Base-by-base conservation (phyloP, 2,113 vertebrate species). In the Prietella phreatophila region DNA sequence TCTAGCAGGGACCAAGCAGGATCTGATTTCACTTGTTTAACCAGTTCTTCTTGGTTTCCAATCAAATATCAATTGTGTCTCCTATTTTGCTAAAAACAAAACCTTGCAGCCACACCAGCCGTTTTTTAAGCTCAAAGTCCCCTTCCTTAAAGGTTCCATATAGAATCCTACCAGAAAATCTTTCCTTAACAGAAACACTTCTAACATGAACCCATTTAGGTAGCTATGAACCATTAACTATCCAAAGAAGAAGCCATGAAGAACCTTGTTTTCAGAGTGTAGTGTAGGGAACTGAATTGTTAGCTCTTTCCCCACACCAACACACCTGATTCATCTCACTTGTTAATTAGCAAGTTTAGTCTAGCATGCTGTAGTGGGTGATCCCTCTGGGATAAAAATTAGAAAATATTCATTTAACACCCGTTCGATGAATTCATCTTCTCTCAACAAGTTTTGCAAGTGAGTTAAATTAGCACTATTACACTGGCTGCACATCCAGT, bases 361-460 rank as follows among this genome's bases (percentile, higher is more conserved):
- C 78, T 87, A 79, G 33, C 63, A 58, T 71, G 73, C 5, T 63
- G 71, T 56, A 85, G 73, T 50, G 27, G 55, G 27, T 53, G 20
- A 47, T 50, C 9, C 73, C 56, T 36, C 55, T 25, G 55, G 84
- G 55, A 75, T 56, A 22, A 36, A 33, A 63, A 36, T 63, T 71
- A 82, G 30, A 82, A 80, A 58, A 50, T 33, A 71, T 86, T 85
- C 53, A 47, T 78, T 81, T 81, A 86, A 81, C 85, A 56, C 76
- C 42, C 25, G 9, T 0, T 86, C 76, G n/a, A 86, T 67, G 63
- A 81, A 80, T 55, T 81, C 61, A 55, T 78, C 58, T 82, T 55
- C 47, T 47, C 36, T 50, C 63, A 50, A 82, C 50, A 82, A 79
- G 25, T 71, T 60, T 58, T 19, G 11, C 76, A 81, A 39, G 42